Conservation (phyloP, 2,797 vertebrate species). For the Agapornis canus region DNA sequence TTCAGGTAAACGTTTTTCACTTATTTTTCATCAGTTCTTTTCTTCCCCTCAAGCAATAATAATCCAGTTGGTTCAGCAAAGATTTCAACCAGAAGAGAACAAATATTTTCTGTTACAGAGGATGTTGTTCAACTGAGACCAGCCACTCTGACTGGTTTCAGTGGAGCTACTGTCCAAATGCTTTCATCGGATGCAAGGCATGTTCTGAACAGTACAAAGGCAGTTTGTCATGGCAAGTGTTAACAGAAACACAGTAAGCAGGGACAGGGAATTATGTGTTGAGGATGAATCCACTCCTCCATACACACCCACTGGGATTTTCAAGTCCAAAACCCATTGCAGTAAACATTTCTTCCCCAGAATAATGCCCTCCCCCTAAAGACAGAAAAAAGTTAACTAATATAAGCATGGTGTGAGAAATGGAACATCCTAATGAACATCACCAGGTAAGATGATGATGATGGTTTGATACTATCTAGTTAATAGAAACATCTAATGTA, state of each 20-base stretch:
- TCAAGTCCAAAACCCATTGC: not conserved
- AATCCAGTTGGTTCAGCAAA: not conserved
- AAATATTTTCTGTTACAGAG: not conserved
- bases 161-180: not conserved
- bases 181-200: not conserved
- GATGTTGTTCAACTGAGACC: not conserved
- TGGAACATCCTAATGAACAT: not conserved
- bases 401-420: not conserved
- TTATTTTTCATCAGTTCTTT: not conserved
- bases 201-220: slow-evolving; percentile 24
- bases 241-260: not conserved
- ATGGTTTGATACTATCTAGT: not conserved
- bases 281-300: not conserved
- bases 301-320: not conserved
- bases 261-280: not conserved
- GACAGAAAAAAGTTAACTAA: not conserved
- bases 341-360: not conserved
- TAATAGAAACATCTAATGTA: not conserved
- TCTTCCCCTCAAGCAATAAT: not conserved
- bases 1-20: not conserved
- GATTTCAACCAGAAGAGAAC: not conserved
- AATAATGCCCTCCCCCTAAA: not conserved
- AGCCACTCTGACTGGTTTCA: not conserved
- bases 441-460: not conserved
- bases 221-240: not conserved